Conservation (phyloP, 2,888 invertebrate genomes). For the Drosophila diplacantha region DNA sequence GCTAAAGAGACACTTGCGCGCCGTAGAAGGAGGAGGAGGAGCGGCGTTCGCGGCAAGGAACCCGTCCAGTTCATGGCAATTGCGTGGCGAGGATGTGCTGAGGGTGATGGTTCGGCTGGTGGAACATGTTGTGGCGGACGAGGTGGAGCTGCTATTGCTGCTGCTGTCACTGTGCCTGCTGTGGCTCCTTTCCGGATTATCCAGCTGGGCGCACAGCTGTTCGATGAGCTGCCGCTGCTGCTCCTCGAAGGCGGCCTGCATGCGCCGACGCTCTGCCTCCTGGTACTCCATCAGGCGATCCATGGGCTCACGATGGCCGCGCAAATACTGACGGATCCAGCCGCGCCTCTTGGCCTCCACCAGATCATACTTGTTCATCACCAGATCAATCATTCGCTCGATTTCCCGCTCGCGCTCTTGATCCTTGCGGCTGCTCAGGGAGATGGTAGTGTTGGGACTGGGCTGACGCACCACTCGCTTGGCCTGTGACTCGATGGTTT, state of each 20-base stretch:
- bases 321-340: slow-evolving; percentile 78
- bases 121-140: slow-evolving; percentile 1
- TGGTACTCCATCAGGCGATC: slow-evolving; percentile 82
- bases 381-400: slow-evolving; percentile 44
- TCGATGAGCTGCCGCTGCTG: slow-evolving; percentile 81
- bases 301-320: slow-evolving; percentile 83
- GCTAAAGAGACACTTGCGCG: slow-evolving; percentile 52
- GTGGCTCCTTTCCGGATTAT: slow-evolving; percentile 9
- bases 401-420: slow-evolving; percentile 22
- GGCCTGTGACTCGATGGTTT: slow-evolving; percentile 75
- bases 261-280: slow-evolving; percentile 81
- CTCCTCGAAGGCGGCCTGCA: slow-evolving; percentile 83
- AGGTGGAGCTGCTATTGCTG: neutral
- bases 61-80: slow-evolving; percentile 5
- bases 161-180: neutral
- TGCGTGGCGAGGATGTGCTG: slow-evolving; percentile 24
- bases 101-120: slow-evolving; percentile 11
- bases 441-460: slow-evolving; percentile 13
- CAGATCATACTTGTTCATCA: slow-evolving; percentile 28
- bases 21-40: slow-evolving; percentile 16
- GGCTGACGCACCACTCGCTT: slow-evolving; percentile 66
- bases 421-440: slow-evolving; percentile 3
- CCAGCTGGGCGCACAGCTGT: slow-evolving; percentile 68
- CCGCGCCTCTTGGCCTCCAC: slow-evolving; percentile 29
- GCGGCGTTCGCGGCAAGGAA: neutral